Percentiles rank a stretch among this genome's conserved stretches.
Evolutionary conservation across 2,888 invertebrate genomes (phyloP).

Genomic region (Fragum fragum): DNA sequence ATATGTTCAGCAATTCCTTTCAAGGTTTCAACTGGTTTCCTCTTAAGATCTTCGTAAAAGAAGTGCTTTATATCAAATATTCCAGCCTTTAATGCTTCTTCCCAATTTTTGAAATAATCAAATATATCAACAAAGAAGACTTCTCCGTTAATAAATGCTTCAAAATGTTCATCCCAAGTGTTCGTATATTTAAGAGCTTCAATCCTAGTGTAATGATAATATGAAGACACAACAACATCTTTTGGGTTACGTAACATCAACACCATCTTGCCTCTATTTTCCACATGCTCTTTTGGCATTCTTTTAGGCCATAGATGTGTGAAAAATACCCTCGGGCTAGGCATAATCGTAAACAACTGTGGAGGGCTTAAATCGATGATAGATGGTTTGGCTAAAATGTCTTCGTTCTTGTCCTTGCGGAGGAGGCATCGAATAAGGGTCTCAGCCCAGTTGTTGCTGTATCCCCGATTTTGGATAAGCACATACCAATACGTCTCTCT

Average conservation of each 20-base stretch:
- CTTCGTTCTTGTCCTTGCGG: background rate
- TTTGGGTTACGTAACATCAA: conserved; percentile 16
- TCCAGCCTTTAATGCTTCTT: background rate
- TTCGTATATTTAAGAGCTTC: background rate
- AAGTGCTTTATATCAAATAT: background rate
- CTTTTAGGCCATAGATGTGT: conserved; percentile 3
- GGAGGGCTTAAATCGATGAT: background rate
- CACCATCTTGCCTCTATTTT: conserved; percentile 12
- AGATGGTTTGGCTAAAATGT: background rate
- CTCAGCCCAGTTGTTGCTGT: conserved; percentile 10
- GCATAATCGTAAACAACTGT: background rate
- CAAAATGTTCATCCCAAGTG: conserved; percentile 7
- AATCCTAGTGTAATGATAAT: background rate
- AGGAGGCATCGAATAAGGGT: conserved; percentile 14
- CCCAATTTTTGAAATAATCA: background rate
- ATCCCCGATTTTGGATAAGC: conserved; percentile 9
- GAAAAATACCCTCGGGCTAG: background rate
- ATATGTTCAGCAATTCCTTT: background rate
- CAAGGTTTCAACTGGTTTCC: conserved; percentile 5
- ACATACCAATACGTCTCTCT: background rate
- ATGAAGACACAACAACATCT: background rate
- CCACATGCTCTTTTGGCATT: conserved; percentile 16
- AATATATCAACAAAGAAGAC: background rate
- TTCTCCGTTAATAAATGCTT: background rate
- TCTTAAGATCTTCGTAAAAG: conserved; percentile 10